These are phyloP conservation scores for Entomyzon cyanotis DNA, from an alignment of 2,113 vertebrate species.

Conservation along the genomic window DNA sequence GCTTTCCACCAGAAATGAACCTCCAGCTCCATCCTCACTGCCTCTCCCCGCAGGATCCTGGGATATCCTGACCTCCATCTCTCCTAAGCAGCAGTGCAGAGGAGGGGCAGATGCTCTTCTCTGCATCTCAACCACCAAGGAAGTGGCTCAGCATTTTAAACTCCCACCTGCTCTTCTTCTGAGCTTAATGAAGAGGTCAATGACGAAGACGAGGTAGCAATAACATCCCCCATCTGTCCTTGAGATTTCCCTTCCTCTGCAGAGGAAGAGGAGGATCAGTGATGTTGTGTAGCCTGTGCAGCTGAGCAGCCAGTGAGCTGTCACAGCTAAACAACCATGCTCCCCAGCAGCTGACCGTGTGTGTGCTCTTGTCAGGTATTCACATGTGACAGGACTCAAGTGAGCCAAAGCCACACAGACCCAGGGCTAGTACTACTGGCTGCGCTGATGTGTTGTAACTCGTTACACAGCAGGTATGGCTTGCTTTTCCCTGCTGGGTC, in stretches of 20 bases:
- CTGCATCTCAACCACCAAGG: fast-evolving
- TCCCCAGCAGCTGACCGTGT: fast-evolving
- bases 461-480: background rate
- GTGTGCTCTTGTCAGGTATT: background rate
- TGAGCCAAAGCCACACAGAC: background rate
- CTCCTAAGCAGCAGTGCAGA: background rate
- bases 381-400: background rate
- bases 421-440: background rate
- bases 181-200: background rate
- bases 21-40: background rate
- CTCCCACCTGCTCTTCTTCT: conserved; percentile 24
- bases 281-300: background rate
- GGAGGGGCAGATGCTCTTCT: background rate
- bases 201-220: conserved; percentile 38
- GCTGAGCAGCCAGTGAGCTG: fast-evolving
- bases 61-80: background rate
- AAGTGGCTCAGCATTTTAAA: background rate
- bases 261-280: background rate
- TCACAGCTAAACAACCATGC: background rate
- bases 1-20: background rate
- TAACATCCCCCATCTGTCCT: background rate
- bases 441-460: background rate
- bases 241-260: background rate
- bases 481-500: background rate
- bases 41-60: background rate